These are phyloP conservation scores for Hirtodrosophila duncani DNA, from an alignment of 2,888 invertebrate species.

Conservation along the genomic window DNA sequence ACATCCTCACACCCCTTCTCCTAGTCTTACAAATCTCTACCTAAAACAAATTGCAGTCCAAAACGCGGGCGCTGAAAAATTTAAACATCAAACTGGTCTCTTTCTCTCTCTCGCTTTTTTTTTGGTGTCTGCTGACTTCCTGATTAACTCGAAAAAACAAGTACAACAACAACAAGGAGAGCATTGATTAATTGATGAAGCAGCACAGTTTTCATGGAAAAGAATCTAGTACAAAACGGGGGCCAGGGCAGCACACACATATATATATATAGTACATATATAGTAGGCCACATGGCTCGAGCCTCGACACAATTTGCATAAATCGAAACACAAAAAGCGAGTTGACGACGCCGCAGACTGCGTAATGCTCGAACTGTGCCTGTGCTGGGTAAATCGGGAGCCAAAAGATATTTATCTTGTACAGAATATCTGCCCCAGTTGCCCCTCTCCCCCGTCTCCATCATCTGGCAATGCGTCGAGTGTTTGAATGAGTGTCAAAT, in stretches of 20 bases:
- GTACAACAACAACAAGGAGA: constrained; percentile 23
- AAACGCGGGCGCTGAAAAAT: constrained; percentile 50
- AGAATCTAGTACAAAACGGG: constrained; percentile 45
- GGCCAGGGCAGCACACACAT: constrained; percentile 18
- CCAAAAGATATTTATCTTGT: constrained; percentile 67
- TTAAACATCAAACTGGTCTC: constrained; percentile 65
- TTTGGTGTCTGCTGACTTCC: constrained; percentile 54
- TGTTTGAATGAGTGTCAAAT: constrained; percentile 73
- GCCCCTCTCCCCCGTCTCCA: no score
- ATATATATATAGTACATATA: constrained; percentile 1
- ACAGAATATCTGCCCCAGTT: constrained; percentile 15
- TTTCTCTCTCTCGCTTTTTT: no score
- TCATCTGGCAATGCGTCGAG: constrained; percentile 39
- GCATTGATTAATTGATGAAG: constrained; percentile 68
- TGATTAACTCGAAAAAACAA: constrained; percentile 58
- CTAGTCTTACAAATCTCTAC: constrained; percentile 19
- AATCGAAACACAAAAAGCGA: constrained; percentile 66
- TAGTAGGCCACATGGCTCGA: constrained; percentile 56
- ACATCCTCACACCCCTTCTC: constrained; percentile 1
- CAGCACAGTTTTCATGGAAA: constrained; percentile 54
- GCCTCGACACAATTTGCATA: constrained; percentile 57
- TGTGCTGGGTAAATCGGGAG: constrained; percentile 62
- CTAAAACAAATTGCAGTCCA: constrained; percentile 60
- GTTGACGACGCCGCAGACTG: constrained; percentile 40
- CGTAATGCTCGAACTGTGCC: no score